Base-by-base conservation (phyloP, 2,113 vertebrate species). In the Apodemus speciosus region DNA sequence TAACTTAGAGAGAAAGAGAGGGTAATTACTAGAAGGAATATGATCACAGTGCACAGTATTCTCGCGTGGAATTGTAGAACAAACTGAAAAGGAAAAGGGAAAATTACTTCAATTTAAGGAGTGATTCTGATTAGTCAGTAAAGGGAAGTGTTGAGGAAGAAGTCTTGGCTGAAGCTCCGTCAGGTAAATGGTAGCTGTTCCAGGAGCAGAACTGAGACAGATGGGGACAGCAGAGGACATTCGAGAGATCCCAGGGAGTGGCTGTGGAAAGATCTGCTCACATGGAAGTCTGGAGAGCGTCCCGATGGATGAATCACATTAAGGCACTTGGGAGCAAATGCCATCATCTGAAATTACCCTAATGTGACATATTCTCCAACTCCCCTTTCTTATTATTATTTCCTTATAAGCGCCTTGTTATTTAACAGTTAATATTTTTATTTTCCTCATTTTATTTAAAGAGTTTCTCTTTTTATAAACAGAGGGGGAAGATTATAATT, bases 391-490 rank as follows among this genome's bases (percentile, higher is more conserved):
- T 69, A 51, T 58, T 83, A 4, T 85, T 83, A 43, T 51, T 89
- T 96, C 92, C 85, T 89, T 85, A 51, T 51, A 90, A 40, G 21
- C 88, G 13, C 30, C 66, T 75, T 88, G 49, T 85, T 80, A 38
- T 88, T 88, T 72, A 69, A 87, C n/a, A 32, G 35, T 88, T 46
- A 51, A 21, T 77, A 83, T 81, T 68, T 81, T 92, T 75, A 81
- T 84, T 87, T 96, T 77, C 13, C 91, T 85, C 43, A 62, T 89
- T 79, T 92, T 87, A 93, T 75, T 76, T 93, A 21, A 56, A 85
- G 32, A 89, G 21, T 64, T 93, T 95, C n/a, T 77, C 66, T n/a
- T 49, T 89, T 94, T 91, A 68, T 51, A 94, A 92, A 25, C 27
- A 77, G 53, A 66, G 23, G 9, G 73, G 21, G 4, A 14, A 60